Evolutionary conservation across 1,140 invertebrate genomes (phyloP).

Genomic region (Diorhabda sublineata): DNA sequence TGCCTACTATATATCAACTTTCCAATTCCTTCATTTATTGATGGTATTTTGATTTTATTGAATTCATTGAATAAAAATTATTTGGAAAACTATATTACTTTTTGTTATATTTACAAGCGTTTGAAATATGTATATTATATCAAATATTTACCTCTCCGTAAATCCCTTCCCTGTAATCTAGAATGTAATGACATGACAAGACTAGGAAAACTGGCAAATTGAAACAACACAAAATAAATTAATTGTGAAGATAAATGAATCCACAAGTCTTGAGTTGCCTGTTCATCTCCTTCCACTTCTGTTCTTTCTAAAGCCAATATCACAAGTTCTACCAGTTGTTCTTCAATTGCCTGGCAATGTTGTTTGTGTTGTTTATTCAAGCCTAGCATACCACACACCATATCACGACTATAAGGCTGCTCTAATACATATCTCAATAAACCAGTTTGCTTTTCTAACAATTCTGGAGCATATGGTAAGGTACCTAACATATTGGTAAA

Average conservation of each 20-base stretch:
- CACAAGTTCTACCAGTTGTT: conserved; percentile 88
- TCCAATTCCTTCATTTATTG: no score
- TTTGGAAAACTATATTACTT: no score
- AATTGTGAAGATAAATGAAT: conserved; percentile 90
- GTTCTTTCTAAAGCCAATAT: conserved; percentile 89
- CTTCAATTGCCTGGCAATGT: conserved; percentile 83
- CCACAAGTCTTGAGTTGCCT: conserved; percentile 81
- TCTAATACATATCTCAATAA: conserved; percentile 87
- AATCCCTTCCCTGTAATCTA: conserved; percentile 36
- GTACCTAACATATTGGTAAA: conserved; percentile 51
- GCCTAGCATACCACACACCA: conserved; percentile 92
- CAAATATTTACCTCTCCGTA: conserved; percentile 12
- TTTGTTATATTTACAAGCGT: not conserved
- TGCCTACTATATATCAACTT: no score
- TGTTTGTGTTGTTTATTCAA: conserved; percentile 90
- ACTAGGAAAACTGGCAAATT: conserved; percentile 89
- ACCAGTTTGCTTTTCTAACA: conserved; percentile 85
- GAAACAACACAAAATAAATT: conserved; percentile 93
- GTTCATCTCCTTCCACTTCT: conserved; percentile 69
- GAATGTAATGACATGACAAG: conserved; percentile 86
- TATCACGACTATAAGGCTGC: conserved; percentile 93
- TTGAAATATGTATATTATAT: no score
- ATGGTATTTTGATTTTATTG: no score
- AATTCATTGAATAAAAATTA: no score
- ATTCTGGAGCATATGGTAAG: conserved; percentile 84